Percentiles rank a stretch among this genome's conserved stretches.
phyloP scores from a whole-genome alignment of 2,888 invertebrate genomes.

The Galerucella nymphaeae region DNA sequence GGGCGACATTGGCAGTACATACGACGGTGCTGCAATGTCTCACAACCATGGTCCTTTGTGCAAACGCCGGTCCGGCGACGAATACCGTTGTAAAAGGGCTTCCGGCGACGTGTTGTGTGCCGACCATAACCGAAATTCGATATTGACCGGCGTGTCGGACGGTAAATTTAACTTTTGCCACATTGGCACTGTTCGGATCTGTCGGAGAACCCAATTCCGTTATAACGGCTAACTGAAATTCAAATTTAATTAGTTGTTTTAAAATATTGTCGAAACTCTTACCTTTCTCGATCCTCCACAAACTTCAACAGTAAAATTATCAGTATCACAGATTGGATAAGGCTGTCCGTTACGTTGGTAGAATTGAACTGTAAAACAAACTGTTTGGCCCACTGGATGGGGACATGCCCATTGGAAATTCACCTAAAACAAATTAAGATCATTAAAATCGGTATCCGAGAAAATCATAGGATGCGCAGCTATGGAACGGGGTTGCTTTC shows the following conservation, averaged over 20 bases:
- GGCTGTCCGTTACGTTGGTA: constrained; percentile 94
- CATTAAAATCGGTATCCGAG: too few relatives aligned
- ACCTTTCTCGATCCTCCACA: constrained; percentile 86
- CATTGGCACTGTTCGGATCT: constrained; percentile 86
- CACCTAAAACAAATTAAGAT: constrained; percentile 65
- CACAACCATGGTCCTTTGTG: constrained; percentile 84
- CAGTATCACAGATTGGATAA: constrained; percentile 94
- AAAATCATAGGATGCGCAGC: too few relatives aligned
- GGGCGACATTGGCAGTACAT: constrained; percentile 81
- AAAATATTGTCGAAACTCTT: constrained; percentile 16
- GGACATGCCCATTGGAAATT: constrained; percentile 94
- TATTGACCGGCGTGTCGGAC: constrained; percentile 92
- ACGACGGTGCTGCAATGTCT: constrained; percentile 87
- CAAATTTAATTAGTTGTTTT: background rate
- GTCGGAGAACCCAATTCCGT: constrained; percentile 89
- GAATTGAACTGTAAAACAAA: constrained; percentile 91
- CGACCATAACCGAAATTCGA: constrained; percentile 85
- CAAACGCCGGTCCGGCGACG: constrained; percentile 85
- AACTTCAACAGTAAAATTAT: constrained; percentile 88
- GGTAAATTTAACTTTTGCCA: constrained; percentile 90
- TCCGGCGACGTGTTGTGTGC: constrained; percentile 82
- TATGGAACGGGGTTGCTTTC: too few relatives aligned
- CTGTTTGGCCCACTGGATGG: constrained; percentile 88
- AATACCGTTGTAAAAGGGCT: constrained; percentile 89
- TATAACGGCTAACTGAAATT: constrained; percentile 79